phyloP scores from a whole-genome alignment of 2,797 vertebrate genomes.

The Garrulus glandarius region DNA sequence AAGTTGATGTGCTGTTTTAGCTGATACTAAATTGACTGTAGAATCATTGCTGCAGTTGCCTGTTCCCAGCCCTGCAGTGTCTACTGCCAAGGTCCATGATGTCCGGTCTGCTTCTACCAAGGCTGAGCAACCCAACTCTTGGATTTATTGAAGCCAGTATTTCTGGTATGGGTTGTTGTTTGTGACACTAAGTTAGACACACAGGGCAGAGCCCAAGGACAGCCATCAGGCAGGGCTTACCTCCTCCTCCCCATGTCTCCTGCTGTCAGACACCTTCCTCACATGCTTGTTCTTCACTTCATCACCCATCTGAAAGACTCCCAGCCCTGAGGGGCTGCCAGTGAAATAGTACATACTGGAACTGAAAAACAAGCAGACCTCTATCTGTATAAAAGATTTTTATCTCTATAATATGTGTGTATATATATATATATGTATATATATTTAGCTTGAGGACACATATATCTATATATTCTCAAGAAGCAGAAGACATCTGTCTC shows the following conservation, averaged over 20 bases:
- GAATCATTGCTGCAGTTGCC: not conserved
- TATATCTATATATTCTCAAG: not conserved
- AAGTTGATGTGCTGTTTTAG: not conserved
- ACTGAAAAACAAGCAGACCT: not conserved
- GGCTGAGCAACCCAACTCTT: fast-evolving
- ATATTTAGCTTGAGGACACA: not conserved
- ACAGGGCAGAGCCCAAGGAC: not conserved
- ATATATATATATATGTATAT: too few species aligned
- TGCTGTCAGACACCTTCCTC: not conserved
- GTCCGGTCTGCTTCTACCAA: not conserved
- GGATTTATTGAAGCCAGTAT: not conserved
- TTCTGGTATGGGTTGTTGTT: not conserved
- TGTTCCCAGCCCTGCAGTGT: not conserved
- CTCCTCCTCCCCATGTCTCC: not conserved
- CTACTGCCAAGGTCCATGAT: not conserved
- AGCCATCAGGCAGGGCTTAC: fast-evolving
- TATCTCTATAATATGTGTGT: not conserved
- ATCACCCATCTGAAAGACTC: not conserved
- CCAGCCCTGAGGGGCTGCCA: not conserved
- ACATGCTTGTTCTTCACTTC: not conserved
- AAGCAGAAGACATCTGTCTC: not conserved
- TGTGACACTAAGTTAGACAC: not conserved
- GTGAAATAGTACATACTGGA: not conserved
- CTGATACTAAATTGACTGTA: not conserved
- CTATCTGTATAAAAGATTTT: not conserved